phyloP scores from a whole-genome alignment of 2,113 vertebrate genomes.

The Pogonocichla stellata region DNA sequence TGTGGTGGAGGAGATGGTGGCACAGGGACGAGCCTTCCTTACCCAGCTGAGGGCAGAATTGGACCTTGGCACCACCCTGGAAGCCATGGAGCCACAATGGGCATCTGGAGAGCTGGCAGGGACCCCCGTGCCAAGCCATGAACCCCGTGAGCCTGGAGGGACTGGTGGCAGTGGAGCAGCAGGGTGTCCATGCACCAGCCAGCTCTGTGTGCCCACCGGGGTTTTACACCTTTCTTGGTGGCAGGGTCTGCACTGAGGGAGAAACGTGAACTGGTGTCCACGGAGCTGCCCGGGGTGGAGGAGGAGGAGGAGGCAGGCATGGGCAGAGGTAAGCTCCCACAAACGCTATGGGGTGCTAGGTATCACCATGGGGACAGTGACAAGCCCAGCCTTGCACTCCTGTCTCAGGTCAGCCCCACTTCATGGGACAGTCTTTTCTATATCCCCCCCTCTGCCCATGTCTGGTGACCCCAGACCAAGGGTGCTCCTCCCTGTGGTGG shows the following conservation, averaged over 20 bases:
- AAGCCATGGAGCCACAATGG: background rate
- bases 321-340: background rate
- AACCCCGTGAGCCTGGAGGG: background rate
- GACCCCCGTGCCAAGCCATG: accelerated
- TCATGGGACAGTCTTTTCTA: background rate
- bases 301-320: background rate
- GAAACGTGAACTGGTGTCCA: constrained; percentile 27
- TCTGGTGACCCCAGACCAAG: background rate
- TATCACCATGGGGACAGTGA: background rate
- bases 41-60: constrained; percentile 28
- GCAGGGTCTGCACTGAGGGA: background rate
- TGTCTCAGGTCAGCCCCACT: background rate
- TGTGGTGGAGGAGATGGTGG: constrained; percentile 69
- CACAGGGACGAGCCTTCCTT: constrained; percentile 65
- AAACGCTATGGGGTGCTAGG: accelerated
- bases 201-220: accelerated
- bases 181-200: accelerated
- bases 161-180: background rate
- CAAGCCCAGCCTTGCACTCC: background rate
- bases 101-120: background rate
- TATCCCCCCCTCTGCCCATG: background rate
- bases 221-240: background rate
- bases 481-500: background rate
- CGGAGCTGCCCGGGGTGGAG: background rate
- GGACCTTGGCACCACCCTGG: background rate